Evolutionary conservation across 2,113 vertebrate genomes (phyloP).

Genomic region (Campylomormyrus tamandua): DNA sequence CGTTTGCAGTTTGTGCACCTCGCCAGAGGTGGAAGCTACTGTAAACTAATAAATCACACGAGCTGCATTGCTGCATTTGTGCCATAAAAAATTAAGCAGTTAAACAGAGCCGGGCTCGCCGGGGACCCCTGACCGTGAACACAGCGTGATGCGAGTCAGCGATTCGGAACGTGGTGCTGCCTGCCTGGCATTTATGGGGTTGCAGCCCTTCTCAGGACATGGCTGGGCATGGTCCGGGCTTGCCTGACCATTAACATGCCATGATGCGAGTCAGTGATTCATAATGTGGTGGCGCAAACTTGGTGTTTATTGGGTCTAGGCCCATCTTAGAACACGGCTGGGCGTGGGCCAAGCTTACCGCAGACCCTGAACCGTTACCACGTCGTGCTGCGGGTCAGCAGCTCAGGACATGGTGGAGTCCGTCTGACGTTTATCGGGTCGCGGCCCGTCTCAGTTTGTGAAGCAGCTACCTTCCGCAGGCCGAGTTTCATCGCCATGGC

Average conservation of each 20-base stretch:
- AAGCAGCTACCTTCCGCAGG: constrained; percentile 94
- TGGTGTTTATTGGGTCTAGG: constrained; percentile 75
- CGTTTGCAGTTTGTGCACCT: background rate
- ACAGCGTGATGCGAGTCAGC: constrained; percentile 78
- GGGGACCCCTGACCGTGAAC: constrained; percentile 39
- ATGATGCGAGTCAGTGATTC: constrained; percentile 78
- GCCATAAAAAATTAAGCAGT: constrained; percentile 13
- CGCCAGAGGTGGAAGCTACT: background rate
- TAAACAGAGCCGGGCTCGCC: background rate
- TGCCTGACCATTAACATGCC: constrained; percentile 65
- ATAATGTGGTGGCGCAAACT: constrained; percentile 59
- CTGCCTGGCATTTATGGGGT: constrained; percentile 70
- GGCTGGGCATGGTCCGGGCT: background rate
- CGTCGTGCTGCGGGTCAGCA: constrained; percentile 77
- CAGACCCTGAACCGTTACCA: constrained; percentile 57
- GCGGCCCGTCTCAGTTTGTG: constrained; percentile 87
- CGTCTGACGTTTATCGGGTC: constrained; percentile 70
- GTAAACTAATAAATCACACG: constrained; percentile 12
- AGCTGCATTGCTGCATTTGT: background rate
- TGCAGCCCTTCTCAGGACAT: constrained; percentile 77
- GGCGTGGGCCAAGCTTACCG: too few species aligned
- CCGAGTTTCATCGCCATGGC: constrained; percentile 94
- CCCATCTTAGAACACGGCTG: constrained; percentile 70
- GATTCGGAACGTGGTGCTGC: constrained; percentile 66
- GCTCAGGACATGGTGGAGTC: constrained; percentile 64